These are phyloP conservation scores for Neopipo cinnamomea DNA, from an alignment of 2,113 vertebrate species.

Conservation along the genomic window DNA sequence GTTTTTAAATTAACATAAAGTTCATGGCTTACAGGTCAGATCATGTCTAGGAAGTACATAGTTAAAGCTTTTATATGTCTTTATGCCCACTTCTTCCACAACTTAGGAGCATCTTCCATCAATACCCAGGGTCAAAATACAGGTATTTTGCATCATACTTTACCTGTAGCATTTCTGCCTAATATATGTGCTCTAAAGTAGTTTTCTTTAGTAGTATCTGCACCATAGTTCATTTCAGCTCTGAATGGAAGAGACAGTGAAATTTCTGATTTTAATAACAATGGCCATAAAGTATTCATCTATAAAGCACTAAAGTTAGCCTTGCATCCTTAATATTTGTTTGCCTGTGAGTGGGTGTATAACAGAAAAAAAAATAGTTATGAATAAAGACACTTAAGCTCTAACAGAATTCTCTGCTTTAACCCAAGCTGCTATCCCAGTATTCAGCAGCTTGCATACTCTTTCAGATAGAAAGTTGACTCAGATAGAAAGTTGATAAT, in stretches of 20 bases:
- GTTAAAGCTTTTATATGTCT: not conserved
- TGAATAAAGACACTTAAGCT: not conserved
- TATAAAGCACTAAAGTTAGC: not conserved
- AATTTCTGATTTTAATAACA: not conserved
- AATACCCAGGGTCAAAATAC: not conserved
- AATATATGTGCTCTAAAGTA: not conserved
- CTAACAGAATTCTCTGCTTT: not conserved
- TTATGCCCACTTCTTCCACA: not conserved
- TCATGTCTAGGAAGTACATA: not conserved
- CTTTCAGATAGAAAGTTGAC: not conserved
- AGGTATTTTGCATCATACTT: not conserved
- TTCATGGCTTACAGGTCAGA: not conserved
- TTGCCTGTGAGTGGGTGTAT: not conserved
- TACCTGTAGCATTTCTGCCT: not conserved
- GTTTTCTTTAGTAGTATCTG: not conserved
- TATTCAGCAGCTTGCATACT: not conserved
- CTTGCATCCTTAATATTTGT: slow-evolving; percentile 6
- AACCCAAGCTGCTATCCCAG: not conserved
- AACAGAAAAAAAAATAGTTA: not conserved
- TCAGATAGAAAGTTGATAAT: not conserved
- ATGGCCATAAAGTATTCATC: not conserved
- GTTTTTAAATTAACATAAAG: not conserved
- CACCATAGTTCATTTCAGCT: not conserved
- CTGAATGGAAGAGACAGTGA: not conserved
- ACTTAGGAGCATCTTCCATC: not conserved